Conservation (phyloP, 2,113 vertebrate species). For the Tenrec ecaudatus region DNA sequence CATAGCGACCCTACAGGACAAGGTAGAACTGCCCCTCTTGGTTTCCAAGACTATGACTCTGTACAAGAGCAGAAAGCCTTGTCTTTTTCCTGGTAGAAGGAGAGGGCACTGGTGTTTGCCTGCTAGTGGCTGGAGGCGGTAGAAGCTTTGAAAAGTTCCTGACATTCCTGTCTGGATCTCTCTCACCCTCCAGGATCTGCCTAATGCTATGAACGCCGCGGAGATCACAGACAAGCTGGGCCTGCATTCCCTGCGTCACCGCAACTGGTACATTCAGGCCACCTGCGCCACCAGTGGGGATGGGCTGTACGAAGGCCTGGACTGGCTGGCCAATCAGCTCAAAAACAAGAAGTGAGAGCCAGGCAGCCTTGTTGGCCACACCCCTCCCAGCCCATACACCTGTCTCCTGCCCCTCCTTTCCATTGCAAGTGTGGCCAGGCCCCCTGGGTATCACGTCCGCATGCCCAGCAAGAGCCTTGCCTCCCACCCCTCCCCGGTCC, state of each 20-base stretch:
- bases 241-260: conserved; percentile 96
- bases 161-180: conserved; percentile 54
- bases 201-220: conserved; percentile 97
- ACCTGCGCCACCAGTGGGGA: conserved; percentile 98
- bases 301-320: conserved; percentile 96
- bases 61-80: too few relatives aligned
- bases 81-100: background rate
- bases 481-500: conserved; percentile 41
- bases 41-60: too few relatives aligned
- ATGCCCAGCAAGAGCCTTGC: conserved; percentile 74
- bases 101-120: background rate
- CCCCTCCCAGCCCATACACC: conserved; percentile 55
- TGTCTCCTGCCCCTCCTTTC: conserved; percentile 61
- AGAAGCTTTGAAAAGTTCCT: conserved; percentile 28
- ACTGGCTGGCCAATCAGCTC: conserved; percentile 99
- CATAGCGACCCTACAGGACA: too few relatives aligned
- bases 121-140: background rate
- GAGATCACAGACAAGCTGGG: conserved; percentile 99
- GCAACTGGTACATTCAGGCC: conserved; percentile 99
- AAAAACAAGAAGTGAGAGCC: conserved; percentile 97
- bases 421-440: conserved; percentile 73
- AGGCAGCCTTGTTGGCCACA: conserved; percentile 29
- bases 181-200: conserved; percentile 90
- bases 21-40: too few relatives aligned
- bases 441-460: conserved; percentile 73